These are phyloP conservation scores for Apus apus DNA, from an alignment of 2,113 vertebrate species.

Conservation along the genomic window DNA sequence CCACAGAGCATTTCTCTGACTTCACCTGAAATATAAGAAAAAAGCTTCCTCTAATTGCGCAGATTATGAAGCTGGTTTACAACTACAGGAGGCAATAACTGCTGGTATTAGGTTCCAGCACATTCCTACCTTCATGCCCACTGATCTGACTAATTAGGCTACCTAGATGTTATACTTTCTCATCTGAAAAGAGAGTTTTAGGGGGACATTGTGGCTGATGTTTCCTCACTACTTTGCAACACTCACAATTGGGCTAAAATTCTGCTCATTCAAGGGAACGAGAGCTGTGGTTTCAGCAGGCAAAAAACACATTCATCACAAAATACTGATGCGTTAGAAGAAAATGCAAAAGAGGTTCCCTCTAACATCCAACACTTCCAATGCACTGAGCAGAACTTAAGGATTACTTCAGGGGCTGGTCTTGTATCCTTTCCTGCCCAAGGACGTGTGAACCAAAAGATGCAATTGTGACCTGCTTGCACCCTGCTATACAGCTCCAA, in stretches of 20 bases:
- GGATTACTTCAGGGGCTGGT: neutral
- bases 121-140: slow-evolving; percentile 72
- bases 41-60: neutral
- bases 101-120: slow-evolving; percentile 69
- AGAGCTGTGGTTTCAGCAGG: neutral
- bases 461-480: neutral
- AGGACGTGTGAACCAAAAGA: neutral
- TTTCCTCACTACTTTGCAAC: neutral
- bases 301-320: neutral
- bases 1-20: neutral
- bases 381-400: neutral
- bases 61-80: slow-evolving; percentile 76
- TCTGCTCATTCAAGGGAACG: neutral
- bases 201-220: neutral
- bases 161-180: slow-evolving; percentile 33
- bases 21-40: neutral
- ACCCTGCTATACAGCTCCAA: neutral
- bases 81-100: slow-evolving; percentile 67
- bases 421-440: neutral
- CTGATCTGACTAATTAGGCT: slow-evolving; percentile 76
- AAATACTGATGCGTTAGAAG: neutral
- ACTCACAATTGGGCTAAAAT: neutral
- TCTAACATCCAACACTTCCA: neutral
- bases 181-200: slow-evolving; percentile 16
- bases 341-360: neutral